Conservation (phyloP, 1,140 invertebrate species). For the Wasmannia auropunctata region DNA sequence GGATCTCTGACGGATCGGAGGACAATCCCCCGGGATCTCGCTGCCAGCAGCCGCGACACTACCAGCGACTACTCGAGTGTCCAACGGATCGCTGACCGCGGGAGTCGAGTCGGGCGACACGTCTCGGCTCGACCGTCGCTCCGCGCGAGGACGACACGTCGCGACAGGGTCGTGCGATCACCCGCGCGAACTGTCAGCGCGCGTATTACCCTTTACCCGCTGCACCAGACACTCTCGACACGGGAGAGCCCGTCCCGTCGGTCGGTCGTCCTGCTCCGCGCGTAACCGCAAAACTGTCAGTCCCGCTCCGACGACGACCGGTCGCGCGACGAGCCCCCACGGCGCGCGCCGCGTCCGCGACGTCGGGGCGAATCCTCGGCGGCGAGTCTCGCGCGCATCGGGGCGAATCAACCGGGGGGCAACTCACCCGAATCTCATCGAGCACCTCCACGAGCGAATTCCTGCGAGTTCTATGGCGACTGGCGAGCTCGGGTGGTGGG, state of each 20-base stretch:
- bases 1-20: not conserved
- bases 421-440: slow-evolving; percentile 72
- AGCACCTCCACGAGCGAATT: slow-evolving; percentile 60
- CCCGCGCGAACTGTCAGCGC: slow-evolving; percentile 38
- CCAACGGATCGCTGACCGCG: slow-evolving; percentile 10
- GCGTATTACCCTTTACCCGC: not conserved
- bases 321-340: not conserved
- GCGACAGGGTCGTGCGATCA: not conserved
- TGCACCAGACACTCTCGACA: slow-evolving; percentile 14
- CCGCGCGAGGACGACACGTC: not conserved
- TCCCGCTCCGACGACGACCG: not conserved
- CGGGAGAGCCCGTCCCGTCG: slow-evolving; percentile 39
- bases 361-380: not conserved
- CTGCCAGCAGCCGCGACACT: not conserved
- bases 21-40: not conserved
- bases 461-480: slow-evolving; percentile 67
- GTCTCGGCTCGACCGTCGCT: not conserved
- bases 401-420: slow-evolving; percentile 48
- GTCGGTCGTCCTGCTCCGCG: not conserved
- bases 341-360: not conserved
- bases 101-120: not conserved
- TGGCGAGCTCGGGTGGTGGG: not conserved
- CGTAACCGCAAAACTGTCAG: slow-evolving; percentile 59
- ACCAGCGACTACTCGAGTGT: not conserved
- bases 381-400: not conserved